Evolutionary conservation across 2,797 vertebrate species (phyloP), one percentile per base, ranked within the genome.

Genomic region (Peromyscus melanophrys): DNA sequence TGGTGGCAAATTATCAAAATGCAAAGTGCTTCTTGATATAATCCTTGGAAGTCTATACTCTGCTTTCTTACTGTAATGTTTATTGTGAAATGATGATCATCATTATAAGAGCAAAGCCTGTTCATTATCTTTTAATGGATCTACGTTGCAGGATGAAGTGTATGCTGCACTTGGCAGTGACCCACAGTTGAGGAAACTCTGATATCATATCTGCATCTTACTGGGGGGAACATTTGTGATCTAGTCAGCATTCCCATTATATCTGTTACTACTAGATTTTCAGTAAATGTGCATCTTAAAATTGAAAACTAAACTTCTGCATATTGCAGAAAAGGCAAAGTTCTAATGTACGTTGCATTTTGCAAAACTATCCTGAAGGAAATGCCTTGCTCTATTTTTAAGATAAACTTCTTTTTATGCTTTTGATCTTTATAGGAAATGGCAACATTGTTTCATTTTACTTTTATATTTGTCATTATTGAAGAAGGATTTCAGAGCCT

Each of bases 41-140:
- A 80, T 90, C 46, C 55, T 8, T 67, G 71, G 5, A 75, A 21
- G 23, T 40, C 12, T 95, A 69, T 77, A 46, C 52, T 81, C 55
- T 93, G 67, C 19, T 84, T 49, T 76, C 13, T 63, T 89, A 77
- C 12, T 85, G 40, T 43, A 92, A 90, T 89, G 16, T 75, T 75
- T 96, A 78, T 7, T 77, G 40, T 86, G 84, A 94, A 84, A 73
- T 83, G 21, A 89, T 89, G 49, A 73, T 76, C 37, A 55, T 80
- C 75, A 84, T 92, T 96, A 71, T 57, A 94, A 73, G 14, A 80
- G 59, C 75, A 84, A 93, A 69, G 6, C 37, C 43, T 67, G 82
- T 97, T 97, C 34, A 67, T 90, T 96, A 89, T 95, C 83, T 90
- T 94, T 87, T 96, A 93, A 94, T 93, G 31, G 80, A 57, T 96